Percentiles rank a stretch among this genome's conserved stretches.
Conservation (phyloP, 1,140 invertebrate genomes). For the Dreissena rostriformis region DNA sequence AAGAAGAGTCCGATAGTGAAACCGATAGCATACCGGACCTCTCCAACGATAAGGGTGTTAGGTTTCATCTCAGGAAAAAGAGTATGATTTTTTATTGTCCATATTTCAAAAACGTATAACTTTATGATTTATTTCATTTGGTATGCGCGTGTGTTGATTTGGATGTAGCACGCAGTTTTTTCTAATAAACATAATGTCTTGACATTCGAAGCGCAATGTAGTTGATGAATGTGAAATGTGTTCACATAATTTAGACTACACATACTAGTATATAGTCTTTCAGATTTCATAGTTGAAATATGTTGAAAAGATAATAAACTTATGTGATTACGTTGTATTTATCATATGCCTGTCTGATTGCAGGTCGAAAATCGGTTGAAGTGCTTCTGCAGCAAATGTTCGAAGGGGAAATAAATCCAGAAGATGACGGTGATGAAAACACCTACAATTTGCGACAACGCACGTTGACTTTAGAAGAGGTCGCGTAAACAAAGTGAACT, state of each 20-base stretch:
- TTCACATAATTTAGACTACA: neutral
- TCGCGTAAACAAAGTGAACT: slow-evolving; percentile 28
- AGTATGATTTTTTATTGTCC: slow-evolving; percentile 67
- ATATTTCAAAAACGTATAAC: neutral
- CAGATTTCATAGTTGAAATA: no score
- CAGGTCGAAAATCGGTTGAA: slow-evolving; percentile 81
- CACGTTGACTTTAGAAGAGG: slow-evolving; percentile 64
- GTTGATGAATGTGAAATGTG: no score
- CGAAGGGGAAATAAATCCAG: slow-evolving; percentile 80
- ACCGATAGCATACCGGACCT: slow-evolving; percentile 77
- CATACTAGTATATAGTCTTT: neutral
- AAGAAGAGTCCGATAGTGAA: slow-evolving; percentile 55
- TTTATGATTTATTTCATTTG: neutral
- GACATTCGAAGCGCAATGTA: neutral
- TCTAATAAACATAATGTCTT: neutral
- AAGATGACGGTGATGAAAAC: slow-evolving; percentile 69
- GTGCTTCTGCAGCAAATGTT: slow-evolving; percentile 81
- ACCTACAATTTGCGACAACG: slow-evolving; percentile 31
- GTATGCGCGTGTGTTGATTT: no score
- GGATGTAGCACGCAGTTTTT: no score
- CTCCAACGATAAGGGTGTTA: slow-evolving; percentile 76
- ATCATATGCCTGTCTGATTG: slow-evolving; percentile 19
- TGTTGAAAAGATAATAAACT: no score
- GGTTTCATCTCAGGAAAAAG: slow-evolving; percentile 79
- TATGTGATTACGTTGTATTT: neutral